Base-by-base conservation (phyloP, 2,797 vertebrate genomes). In the Protosalanx chinensis region DNA sequence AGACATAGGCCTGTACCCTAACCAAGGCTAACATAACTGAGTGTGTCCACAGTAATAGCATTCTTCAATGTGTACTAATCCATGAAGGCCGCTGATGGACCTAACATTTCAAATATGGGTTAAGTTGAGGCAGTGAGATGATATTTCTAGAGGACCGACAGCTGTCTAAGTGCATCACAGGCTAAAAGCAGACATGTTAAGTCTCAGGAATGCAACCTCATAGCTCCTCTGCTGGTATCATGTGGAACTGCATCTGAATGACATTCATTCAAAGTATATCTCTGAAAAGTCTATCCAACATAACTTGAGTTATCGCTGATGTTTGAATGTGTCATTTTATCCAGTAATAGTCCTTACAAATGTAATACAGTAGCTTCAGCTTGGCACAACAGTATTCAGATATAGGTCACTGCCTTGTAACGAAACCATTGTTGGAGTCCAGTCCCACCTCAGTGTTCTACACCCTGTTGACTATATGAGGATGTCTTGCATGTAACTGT, bases 111-210 rank as follows among this genome's bases (percentile, higher is more conserved):
- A 29, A 72, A 56, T 41, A 33, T 70, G 57, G 41, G 51, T 72
- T 72, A 67, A 12, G 33, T 75, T 64, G 53, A 63, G 46, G 27
- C 41, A 27, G 58, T 35, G 33, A 18, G 57, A 58, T 69, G 76
- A 74, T 82, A 84, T 77, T 84, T 71, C 73, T 59, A 76, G 70
- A 59, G 68, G 60, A 68, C 5, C 32, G 64, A 60, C 83, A 85
- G 85, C 83, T 87, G 83, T 79, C 76, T 61, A 62, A 29, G 61
- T 59, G 57, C 16, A 58, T 73, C 75, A 81, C 62, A 33, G 51
- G 49, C 85, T 85, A 85, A 80, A 85, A 82, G 81, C 77, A 80
- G 85, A 81, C 71, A 59, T 15, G 77, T 63, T 83, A 85, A 85
- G 73, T 75, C 78, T 46, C 65, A 51, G 67, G 78, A 84, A 81